Evolutionary conservation across 2,888 invertebrate species (phyloP).

Genomic region (Drosophila prostipennis): DNA sequence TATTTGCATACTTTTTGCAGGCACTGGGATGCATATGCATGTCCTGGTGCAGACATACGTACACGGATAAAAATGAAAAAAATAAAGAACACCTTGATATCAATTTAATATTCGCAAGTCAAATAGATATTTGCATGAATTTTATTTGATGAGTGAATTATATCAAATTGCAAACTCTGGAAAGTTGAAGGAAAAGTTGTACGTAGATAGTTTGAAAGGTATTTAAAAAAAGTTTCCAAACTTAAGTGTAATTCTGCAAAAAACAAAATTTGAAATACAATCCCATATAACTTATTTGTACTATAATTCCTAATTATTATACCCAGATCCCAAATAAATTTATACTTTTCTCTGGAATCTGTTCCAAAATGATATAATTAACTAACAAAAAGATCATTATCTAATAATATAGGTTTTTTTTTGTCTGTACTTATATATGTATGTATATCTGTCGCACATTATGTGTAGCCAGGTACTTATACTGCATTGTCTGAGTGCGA

Average conservation of each 20-base stretch:
- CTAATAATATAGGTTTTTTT: background rate
- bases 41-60: conserved; percentile 19
- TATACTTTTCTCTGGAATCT: no score
- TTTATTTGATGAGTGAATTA: background rate
- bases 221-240: background rate
- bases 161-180: background rate
- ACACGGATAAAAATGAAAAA: background rate
- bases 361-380: no score
- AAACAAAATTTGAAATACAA: no score
- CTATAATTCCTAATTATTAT: no score
- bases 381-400: no score
- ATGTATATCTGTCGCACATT: conserved; percentile 49
- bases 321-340: no score
- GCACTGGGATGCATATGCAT: conserved; percentile 53
- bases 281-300: no score
- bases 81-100: background rate
- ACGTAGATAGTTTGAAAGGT: no score
- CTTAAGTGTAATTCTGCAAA: no score
- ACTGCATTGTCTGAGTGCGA: conserved; percentile 45
- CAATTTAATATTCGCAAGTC: conserved; percentile 1
- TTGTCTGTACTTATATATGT: background rate
- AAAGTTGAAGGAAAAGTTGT: no score
- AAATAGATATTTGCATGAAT: conserved; percentile 7
- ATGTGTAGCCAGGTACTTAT: conserved; percentile 56
- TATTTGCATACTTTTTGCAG: conserved; percentile 74